phyloP scores from a whole-genome alignment of 2,797 vertebrate genomes.

The Petrocephalus schoutedeni region DNA sequence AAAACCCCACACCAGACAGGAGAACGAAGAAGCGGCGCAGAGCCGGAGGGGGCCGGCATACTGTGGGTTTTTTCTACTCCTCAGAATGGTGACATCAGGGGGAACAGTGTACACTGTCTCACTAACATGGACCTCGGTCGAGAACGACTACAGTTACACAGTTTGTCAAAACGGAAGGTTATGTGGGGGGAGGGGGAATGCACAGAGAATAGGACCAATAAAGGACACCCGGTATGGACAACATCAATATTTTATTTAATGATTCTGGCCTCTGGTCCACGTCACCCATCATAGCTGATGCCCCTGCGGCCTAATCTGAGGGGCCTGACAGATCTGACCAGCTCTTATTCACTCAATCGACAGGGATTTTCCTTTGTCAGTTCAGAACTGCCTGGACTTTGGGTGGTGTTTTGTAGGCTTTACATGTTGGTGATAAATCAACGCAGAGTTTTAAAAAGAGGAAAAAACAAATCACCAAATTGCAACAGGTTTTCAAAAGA shows the following conservation, averaged over 20 bases:
- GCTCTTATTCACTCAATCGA: not conserved
- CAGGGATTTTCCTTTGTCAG: not conserved
- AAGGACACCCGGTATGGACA: not conserved
- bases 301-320: not conserved
- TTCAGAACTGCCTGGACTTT: not conserved
- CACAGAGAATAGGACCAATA: not conserved
- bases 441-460: not conserved
- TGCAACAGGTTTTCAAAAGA: not conserved
- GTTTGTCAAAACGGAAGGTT: not conserved
- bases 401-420: not conserved
- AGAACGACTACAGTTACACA: not conserved
- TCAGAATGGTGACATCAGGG: not conserved
- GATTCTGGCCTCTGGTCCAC: not conserved
- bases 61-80: not conserved
- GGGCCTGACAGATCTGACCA: not conserved
- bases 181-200: not conserved
- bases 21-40: conserved; percentile 20
- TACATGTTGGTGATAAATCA: not conserved
- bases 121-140: not conserved
- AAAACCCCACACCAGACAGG: conserved; percentile 41
- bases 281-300: not conserved
- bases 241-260: not conserved
- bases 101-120: not conserved
- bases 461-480: not conserved
- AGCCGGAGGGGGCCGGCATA: not conserved